Base-by-base conservation (phyloP, 2,113 vertebrate genomes). In the Chloropsis cyanopogon region DNA sequence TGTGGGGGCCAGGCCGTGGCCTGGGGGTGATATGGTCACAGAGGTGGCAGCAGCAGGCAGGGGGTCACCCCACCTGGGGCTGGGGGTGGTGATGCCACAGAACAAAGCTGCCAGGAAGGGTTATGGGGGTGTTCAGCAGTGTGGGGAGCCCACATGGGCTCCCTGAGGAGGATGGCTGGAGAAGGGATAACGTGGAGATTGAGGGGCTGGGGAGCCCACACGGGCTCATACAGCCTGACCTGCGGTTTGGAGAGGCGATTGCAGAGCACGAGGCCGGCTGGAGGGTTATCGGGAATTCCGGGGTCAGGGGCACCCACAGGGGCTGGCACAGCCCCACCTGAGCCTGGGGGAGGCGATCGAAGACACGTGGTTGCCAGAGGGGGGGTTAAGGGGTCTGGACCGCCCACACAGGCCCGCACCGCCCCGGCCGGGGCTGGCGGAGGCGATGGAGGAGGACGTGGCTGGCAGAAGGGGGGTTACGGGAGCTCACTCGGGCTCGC, bases 171-270 rank as follows among this genome's bases (percentile, higher is more conserved):
- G 7, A 4, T 35, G 25, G 25, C 25, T 44, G 53, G 13, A 68
- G 8, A 4, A 46, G 13, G 11, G 2, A 17, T 9, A 7, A n/a
- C 1, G 11, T 18, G 37, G 49, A 39, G 6, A 25, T 1, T 64
- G 39, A 47, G 42, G 42, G 35, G 20, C 20, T 14, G 29, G 14
- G 42, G 21, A 80, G 50, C 66, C 66, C 57, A 21, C 29, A 4
- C 5, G 13, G 39, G 29, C 28, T 61, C 28, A 11, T 41, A 9
- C 1, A 19, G 41, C n/a, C 84, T 56, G 24, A 12, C 3, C 3
- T 3, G 29, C 9, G 57, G 7, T 14, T 11, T 8, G 23, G 39
- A 54, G 23, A 78, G 28, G 28, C 28, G 8, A 46, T 4, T 17
- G 23, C 33, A 4, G 16, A 63, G 57, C 49, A 26, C 20, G 11